Evolutionary conservation across 2,113 vertebrate genomes (phyloP), one percentile per base, ranked within the genome.

Genomic region (Oncorhynchus mykiss): DNA sequence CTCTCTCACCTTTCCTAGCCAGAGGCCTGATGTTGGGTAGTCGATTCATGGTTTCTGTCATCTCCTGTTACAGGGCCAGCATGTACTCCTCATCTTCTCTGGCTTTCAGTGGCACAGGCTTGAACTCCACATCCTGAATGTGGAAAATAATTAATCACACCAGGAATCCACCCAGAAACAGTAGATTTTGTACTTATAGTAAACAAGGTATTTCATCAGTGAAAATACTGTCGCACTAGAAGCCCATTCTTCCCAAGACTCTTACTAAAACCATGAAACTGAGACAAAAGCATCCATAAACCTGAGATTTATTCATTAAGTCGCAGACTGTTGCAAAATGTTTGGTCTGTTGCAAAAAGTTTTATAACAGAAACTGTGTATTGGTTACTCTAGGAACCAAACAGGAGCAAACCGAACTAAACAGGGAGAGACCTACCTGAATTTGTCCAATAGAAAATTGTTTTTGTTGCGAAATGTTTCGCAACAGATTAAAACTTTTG

Each of bases 51-150:
- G 92, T 88, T 82, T 86, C 93, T 87, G 96, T 94, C 87, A 97
- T 84, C 84, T 97, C 96, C 90, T 97, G 95, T 85, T 98, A 97
- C 86, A 97, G 90, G 78, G 94, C 95, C 85, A 97, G 88, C 91
- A 97, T 94, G 82, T 97, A 97, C 78, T 96, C 93, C 84, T 96
- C 94, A 3, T 92, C 93, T 77, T 98, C 95, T 27, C 95, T 94
- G 62, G 76, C 90, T 86, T 95, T 95, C 80, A 98, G 87, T 3
- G 95, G 95, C 76, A 95, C 92, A 70, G 96, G 92, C 60, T 96
- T 98, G 87, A 89, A 96, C 69, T 96, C 96, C 84, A 77, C 88
- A 82, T 86, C 84, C 91, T 94, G 70, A 51, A 68, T 18, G 20
- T 5, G 59, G 16, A 20, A 60, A 60, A 60, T 22, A 51, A 51